phyloP scores from a whole-genome alignment of 2,113 vertebrate genomes.

The Sylvia atricapilla region DNA sequence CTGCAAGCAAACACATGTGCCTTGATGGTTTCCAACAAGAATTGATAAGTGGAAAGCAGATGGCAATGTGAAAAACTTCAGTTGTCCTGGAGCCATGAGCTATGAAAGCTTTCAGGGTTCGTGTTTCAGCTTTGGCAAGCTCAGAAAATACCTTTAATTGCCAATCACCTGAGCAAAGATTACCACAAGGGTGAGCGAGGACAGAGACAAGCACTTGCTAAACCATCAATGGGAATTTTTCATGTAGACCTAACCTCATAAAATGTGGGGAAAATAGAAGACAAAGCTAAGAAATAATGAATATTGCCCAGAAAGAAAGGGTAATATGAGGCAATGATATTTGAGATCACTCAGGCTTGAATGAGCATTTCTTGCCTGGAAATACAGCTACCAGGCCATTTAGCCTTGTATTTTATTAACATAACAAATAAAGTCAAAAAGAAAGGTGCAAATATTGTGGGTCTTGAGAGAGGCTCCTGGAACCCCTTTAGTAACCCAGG shows the following conservation, averaged over 20 bases:
- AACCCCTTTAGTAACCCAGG: not conserved
- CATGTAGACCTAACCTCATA: not conserved
- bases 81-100: not conserved
- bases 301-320: not conserved
- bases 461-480: not conserved
- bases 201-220: not conserved
- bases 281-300: not conserved
- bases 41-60: conserved; percentile 29
- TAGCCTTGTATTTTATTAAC: not conserved
- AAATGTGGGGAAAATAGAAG: not conserved
- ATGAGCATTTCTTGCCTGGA: not conserved
- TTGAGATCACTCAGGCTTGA: not conserved
- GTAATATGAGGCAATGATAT: not conserved
- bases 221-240: not conserved
- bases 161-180: not conserved
- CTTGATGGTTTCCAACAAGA: not conserved
- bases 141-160: not conserved
- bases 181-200: not conserved
- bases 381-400: not conserved
- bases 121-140: not conserved
- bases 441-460: not conserved
- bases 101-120: not conserved
- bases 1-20: conserved; percentile 22
- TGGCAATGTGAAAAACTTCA: not conserved
- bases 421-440: not conserved